Conservation (phyloP, 2,797 vertebrate genomes). For the Arnoldichthys spilopterus region DNA sequence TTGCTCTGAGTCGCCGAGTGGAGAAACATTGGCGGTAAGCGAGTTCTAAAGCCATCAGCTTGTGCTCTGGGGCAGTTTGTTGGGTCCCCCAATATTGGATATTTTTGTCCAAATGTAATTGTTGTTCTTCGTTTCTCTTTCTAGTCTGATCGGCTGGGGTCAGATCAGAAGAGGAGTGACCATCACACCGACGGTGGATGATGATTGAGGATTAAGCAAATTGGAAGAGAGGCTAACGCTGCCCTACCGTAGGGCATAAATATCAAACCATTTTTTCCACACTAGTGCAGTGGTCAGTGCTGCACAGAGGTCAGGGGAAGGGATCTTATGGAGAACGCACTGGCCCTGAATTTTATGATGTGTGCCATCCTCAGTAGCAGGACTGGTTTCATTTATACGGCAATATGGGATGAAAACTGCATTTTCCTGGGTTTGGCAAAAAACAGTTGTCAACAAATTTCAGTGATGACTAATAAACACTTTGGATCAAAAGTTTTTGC, state of each 20-base stretch:
- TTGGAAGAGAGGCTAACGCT: constrained; percentile 36
- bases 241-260: constrained; percentile 47
- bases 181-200: constrained; percentile 97
- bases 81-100: too few relatives aligned
- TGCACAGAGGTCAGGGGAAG: constrained; percentile 31
- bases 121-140: background rate
- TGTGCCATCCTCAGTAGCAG: constrained; percentile 51
- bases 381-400: constrained; percentile 60
- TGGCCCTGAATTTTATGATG: constrained; percentile 55
- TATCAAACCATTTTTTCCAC: constrained; percentile 56
- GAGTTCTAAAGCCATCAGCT: background rate
- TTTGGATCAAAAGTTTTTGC: constrained; percentile 65
- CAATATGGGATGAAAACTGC: constrained; percentile 45
- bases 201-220: constrained; percentile 82
- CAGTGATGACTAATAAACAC: constrained; percentile 68
- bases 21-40: constrained; percentile 99
- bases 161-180: constrained; percentile 99
- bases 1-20: constrained; percentile 95
- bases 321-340: constrained; percentile 39
- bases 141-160: constrained; percentile 98
- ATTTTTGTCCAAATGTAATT: background rate
- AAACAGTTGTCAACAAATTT: constrained; percentile 60
- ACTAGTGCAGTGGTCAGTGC: constrained; percentile 46
- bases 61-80: background rate
- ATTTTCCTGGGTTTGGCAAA: constrained; percentile 50